A percentile compares a stretch with the other conserved stretches of the same genome.
phyloP scores from a whole-genome alignment of 2,888 invertebrate species.

The Lasioglossum leucozonium region DNA sequence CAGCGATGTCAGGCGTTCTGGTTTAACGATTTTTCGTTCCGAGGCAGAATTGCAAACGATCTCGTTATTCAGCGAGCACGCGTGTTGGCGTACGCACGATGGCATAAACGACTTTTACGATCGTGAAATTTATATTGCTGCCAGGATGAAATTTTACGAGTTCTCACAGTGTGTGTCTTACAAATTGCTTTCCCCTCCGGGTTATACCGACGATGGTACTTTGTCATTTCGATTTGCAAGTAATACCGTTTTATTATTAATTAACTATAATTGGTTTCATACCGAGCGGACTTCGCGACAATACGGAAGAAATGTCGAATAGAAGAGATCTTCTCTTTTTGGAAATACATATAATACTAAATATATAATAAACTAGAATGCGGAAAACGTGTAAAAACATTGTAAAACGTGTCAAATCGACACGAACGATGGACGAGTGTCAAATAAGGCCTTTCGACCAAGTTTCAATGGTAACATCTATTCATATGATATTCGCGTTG shows the following conservation, averaged over 20 bases:
- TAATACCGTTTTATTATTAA: slow-evolving; percentile 4
- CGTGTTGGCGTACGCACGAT: slow-evolving; percentile 38
- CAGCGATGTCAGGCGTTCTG: slow-evolving; percentile 20
- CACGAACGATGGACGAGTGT: not conserved
- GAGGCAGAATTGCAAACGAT: slow-evolving; percentile 47
- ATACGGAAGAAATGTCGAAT: not conserved
- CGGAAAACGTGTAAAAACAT: no score
- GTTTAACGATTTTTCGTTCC: slow-evolving; percentile 49
- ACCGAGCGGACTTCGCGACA: not conserved
- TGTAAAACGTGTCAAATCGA: no score
- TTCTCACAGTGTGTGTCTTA: slow-evolving; percentile 49
- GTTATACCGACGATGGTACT: slow-evolving; percentile 28
- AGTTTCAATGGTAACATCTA: not conserved
- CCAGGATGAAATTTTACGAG: slow-evolving; percentile 58
- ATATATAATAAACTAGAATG: no score
- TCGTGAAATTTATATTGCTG: slow-evolving; percentile 62
- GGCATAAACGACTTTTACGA: slow-evolving; percentile 61
- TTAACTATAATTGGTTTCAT: not conserved
- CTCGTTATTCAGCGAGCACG: slow-evolving; percentile 47
- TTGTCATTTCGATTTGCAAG: slow-evolving; percentile 16
- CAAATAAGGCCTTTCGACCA: not conserved
- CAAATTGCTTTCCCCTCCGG: slow-evolving; percentile 47
- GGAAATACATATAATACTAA: no score
- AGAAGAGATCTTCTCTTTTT: not conserved
- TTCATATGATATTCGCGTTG: not conserved